Conservation (phyloP, 2,888 invertebrate species). For the Caenorhabditis macrosperma region DNA sequence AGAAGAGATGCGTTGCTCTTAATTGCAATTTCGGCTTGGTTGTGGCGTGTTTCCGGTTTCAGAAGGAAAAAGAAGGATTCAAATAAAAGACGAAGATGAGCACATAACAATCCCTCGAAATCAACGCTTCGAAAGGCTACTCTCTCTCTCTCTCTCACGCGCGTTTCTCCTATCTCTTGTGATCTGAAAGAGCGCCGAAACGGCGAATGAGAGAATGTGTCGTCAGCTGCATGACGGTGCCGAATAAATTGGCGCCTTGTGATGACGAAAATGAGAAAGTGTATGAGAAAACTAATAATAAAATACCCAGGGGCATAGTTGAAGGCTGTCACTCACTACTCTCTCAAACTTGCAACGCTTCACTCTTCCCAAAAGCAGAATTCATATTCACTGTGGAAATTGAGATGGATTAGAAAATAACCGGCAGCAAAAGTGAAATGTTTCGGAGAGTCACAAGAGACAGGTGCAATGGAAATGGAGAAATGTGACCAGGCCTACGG, state of each 20-base stretch:
- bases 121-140: conserved; percentile 21
- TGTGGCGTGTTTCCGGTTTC: conserved; percentile 21
- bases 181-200: conserved; percentile 4
- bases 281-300: conserved; percentile 42
- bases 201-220: background rate
- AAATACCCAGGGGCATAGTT: conserved; percentile 46
- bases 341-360: conserved; percentile 19
- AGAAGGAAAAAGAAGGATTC: conserved; percentile 22
- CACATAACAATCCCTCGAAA: conserved; percentile 34
- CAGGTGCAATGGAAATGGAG: background rate
- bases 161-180: conserved; percentile 4
- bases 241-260: background rate
- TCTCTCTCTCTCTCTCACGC: background rate
- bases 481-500: too few species aligned
- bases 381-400: background rate
- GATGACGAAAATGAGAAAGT: conserved; percentile 12
- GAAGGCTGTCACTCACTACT: background rate
- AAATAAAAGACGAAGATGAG: conserved; percentile 33
- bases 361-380: background rate
- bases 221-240: background rate
- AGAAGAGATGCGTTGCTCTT: conserved; percentile 16
- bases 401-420: background rate
- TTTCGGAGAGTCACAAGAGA: background rate
- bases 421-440: too few species aligned
- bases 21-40: conserved; percentile 59